phyloP scores from a whole-genome alignment of 2,888 invertebrate species.

The Spisula solida region DNA sequence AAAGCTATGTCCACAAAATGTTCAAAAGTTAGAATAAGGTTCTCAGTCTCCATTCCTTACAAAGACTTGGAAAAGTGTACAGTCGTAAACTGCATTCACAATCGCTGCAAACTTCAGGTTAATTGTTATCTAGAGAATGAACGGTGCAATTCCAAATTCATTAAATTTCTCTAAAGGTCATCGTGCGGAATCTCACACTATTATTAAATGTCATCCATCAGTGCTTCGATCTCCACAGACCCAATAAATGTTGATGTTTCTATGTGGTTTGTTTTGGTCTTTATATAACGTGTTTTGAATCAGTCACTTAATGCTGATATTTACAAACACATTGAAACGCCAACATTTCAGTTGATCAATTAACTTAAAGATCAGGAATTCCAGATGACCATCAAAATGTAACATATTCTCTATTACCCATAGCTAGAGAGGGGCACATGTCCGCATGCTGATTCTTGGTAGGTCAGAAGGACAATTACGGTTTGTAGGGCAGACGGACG shows the following conservation, averaged over 20 bases:
- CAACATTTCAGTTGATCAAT: background rate
- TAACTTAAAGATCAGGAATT: no score
- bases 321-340: background rate
- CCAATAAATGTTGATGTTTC: background rate
- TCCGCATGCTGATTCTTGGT: no score
- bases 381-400: no score
- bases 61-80: background rate
- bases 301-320: background rate
- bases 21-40: no score
- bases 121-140: background rate
- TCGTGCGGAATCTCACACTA: background rate
- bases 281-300: background rate
- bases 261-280: background rate
- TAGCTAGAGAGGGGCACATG: no score
- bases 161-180: background rate
- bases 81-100: background rate
- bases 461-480: no score
- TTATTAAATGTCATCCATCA: background rate
- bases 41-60: no score
- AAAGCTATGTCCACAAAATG: no score
- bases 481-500: no score
- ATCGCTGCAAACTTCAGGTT: background rate
- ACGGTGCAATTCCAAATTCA: background rate
- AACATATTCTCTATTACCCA: no score
- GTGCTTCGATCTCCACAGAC: background rate